Conservation (phyloP, 2,797 vertebrate genomes). For the Oreonectes daqikongensis region DNA sequence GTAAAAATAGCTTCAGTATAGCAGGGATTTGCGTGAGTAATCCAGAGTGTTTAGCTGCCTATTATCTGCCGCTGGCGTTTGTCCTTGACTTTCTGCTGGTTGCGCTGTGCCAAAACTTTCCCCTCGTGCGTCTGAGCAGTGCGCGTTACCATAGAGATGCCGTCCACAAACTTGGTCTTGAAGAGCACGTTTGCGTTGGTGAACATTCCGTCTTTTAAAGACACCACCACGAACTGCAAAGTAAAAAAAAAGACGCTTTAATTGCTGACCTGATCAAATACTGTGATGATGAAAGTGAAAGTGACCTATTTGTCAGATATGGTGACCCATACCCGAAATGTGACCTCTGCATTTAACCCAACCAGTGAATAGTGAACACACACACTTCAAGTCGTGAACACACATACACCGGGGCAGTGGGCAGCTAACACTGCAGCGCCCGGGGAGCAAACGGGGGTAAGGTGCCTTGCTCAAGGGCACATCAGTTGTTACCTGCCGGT, state of each 20-base stretch:
- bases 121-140: conserved; percentile 76
- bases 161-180: conserved; percentile 93
- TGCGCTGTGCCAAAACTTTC: conserved; percentile 55
- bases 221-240: conserved; percentile 93
- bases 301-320: no score
- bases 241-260: not conserved
- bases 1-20: conserved; percentile 20
- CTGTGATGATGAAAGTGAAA: no score
- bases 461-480: no score
- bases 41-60: conserved; percentile 46
- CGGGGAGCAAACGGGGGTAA: no score
- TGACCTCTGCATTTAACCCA: no score
- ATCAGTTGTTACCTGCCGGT: no score
- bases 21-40: not conserved
- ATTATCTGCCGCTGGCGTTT: conserved; percentile 63
- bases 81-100: conserved; percentile 71
- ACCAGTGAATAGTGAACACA: no score
- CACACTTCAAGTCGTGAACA: no score
- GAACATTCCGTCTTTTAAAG: conserved; percentile 98
- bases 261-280: no score
- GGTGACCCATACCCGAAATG: no score
- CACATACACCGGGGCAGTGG: no score
- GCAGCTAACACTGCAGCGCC: no score
- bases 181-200: conserved; percentile 95
- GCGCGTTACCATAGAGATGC: conserved; percentile 86